phyloP scores from a whole-genome alignment of 1,140 invertebrate species.

The Bombus ignitus region DNA sequence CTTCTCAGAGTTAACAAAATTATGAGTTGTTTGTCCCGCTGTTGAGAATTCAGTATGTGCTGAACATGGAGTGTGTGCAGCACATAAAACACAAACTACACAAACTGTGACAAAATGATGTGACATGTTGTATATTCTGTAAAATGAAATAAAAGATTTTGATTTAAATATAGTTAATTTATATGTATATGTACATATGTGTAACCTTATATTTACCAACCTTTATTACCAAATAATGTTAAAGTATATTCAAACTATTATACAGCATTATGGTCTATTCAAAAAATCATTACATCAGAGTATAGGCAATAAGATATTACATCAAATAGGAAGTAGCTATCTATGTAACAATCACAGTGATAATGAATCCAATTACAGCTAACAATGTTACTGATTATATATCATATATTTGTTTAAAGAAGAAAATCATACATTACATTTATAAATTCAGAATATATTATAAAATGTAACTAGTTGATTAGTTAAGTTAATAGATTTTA shows the following conservation, averaged over 20 bases:
- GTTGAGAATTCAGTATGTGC: constrained; percentile 83
- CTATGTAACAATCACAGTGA: constrained; percentile 40
- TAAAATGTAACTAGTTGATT: background rate
- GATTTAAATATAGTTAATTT: background rate
- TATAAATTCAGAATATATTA: background rate
- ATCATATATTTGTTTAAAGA: background rate
- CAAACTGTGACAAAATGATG: constrained; percentile 88
- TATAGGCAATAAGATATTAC: background rate
- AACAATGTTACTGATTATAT: background rate
- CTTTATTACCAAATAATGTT: background rate
- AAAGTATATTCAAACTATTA: background rate
- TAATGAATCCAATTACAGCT: constrained; percentile 30
- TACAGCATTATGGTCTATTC: background rate
- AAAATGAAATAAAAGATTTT: constrained; percentile 45
- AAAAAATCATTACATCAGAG: constrained; percentile 5
- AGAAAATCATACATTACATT: constrained; percentile 7
- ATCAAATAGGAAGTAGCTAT: constrained; percentile 47
- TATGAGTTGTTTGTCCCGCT: background rate
- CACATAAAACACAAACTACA: constrained; percentile 90
- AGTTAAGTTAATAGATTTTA: background rate
- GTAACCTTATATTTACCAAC: background rate
- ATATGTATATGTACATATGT: background rate
- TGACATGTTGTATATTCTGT: constrained; percentile 77
- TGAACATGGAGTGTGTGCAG: constrained; percentile 87
- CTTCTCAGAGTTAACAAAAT: constrained; percentile 31